Evolutionary conservation across 2,797 vertebrate genomes (phyloP).

Genomic region (Molossus molossus): DNA sequence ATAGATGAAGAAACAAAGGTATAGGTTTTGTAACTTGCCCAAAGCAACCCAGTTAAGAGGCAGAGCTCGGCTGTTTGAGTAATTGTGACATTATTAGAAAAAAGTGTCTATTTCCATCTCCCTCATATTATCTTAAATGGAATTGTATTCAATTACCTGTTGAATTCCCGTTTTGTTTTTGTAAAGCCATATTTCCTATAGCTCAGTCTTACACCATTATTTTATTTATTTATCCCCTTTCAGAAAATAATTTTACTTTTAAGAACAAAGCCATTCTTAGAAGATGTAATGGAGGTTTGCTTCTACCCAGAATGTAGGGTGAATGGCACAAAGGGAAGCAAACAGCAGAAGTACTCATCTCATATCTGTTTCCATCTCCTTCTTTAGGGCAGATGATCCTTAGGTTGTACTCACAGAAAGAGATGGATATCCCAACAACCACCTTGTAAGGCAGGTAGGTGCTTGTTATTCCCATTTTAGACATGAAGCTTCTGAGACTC

Average conservation of each 20-base stretch:
- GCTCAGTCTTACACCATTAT: background rate
- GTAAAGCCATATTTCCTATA: background rate
- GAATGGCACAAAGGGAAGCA: background rate
- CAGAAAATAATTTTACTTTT: slow-evolving; percentile 1
- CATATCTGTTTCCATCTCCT: background rate
- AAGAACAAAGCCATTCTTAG: slow-evolving; percentile 3
- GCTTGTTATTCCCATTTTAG: background rate
- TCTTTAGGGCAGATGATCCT: background rate
- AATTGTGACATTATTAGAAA: background rate
- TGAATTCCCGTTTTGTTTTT: background rate
- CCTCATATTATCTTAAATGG: slow-evolving; percentile 16
- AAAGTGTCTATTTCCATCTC: background rate
- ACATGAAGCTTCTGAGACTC: background rate
- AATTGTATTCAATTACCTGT: background rate
- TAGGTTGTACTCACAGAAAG: background rate
- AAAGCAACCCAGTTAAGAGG: background rate
- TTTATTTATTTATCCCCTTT: slow-evolving; percentile 20
- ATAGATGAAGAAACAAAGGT: background rate
- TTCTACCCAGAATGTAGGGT: background rate
- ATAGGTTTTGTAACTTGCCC: background rate
- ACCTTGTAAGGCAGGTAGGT: background rate
- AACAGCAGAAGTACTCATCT: background rate
- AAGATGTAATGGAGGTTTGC: background rate
- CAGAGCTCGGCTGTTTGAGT: background rate
- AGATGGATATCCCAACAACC: background rate